A percentile compares a stretch with the other conserved stretches of the same genome.
These are phyloP conservation scores for Margaritifera margaritifera DNA, from an alignment of 2,888 invertebrate species.

Conservation along the genomic window DNA sequence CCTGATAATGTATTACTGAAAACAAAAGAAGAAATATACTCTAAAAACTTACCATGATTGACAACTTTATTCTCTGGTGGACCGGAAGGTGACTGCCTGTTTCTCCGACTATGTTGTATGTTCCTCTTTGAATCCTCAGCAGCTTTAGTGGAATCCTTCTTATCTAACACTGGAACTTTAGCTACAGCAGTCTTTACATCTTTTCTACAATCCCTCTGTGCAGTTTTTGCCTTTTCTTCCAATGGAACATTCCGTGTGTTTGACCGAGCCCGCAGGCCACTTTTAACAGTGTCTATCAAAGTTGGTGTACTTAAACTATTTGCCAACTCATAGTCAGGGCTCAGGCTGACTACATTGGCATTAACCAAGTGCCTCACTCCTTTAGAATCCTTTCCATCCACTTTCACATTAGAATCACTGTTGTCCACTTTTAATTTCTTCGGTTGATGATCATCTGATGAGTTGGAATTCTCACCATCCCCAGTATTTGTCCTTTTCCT, in stretches of 20 bases:
- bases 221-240: constrained; percentile 36
- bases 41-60: background rate
- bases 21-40: background rate
- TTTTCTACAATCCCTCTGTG: constrained; percentile 27
- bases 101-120: constrained; percentile 27
- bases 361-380: constrained; percentile 11
- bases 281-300: constrained; percentile 38
- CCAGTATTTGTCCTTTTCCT: constrained; percentile 35
- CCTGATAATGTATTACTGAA: background rate
- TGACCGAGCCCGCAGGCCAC: constrained; percentile 41
- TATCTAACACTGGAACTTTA: constrained; percentile 25
- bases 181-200: constrained; percentile 24
- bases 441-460: constrained; percentile 18
- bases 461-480: constrained; percentile 25
- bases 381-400: constrained; percentile 20
- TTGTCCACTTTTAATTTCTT: constrained; percentile 30
- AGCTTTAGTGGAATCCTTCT: constrained; percentile 21
- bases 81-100: constrained; percentile 39
- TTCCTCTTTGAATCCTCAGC: constrained; percentile 11
- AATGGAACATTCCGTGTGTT: constrained; percentile 31
- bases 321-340: constrained; percentile 9
- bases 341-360: constrained; percentile 8
- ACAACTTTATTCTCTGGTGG: constrained; percentile 12
- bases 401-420: constrained; percentile 24
- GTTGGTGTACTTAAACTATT: constrained; percentile 19